A percentile compares a stretch with the other conserved stretches of the same genome.
Conservation (phyloP, 2,888 invertebrate genomes). For the Tillus elongatus region DNA sequence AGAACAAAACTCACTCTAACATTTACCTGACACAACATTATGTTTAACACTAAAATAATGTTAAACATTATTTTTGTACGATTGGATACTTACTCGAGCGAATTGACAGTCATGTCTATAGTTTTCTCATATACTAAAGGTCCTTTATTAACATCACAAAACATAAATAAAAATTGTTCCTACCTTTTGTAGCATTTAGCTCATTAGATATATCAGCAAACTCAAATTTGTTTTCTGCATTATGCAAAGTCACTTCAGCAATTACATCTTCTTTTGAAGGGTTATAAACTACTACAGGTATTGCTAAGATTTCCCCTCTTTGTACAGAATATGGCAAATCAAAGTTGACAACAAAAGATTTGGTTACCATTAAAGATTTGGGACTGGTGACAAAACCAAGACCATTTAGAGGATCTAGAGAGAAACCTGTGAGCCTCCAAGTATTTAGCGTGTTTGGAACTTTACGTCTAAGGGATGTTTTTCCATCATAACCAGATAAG, state of each 20-base stretch:
- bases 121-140: too few species aligned
- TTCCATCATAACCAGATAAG: constrained; percentile 60
- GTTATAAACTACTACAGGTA: constrained; percentile 83
- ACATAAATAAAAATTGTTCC: too few species aligned
- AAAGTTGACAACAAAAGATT: constrained; percentile 75
- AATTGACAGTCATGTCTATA: too few species aligned
- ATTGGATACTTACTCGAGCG: background rate
- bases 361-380: constrained; percentile 63
- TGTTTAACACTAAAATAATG: constrained; percentile 5
- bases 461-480: constrained; percentile 49
- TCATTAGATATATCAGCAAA: constrained; percentile 74
- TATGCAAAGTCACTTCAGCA: constrained; percentile 77
- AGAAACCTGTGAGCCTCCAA: constrained; percentile 77
- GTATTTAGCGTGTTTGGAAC: constrained; percentile 79
- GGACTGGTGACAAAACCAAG: constrained; percentile 63
- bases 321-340: constrained; percentile 84
- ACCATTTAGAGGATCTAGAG: constrained; percentile 66
- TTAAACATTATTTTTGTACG: constrained; percentile 5
- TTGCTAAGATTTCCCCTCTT: constrained; percentile 80
- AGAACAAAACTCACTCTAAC: too few species aligned
- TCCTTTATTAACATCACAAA: too few species aligned
- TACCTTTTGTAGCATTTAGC: constrained; percentile 61
- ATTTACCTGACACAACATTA: too few species aligned
- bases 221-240: constrained; percentile 68
- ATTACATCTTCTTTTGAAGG: constrained; percentile 68